phyloP scores from a whole-genome alignment of 2,113 vertebrate species.

The Cynopterus brachyotis region DNA sequence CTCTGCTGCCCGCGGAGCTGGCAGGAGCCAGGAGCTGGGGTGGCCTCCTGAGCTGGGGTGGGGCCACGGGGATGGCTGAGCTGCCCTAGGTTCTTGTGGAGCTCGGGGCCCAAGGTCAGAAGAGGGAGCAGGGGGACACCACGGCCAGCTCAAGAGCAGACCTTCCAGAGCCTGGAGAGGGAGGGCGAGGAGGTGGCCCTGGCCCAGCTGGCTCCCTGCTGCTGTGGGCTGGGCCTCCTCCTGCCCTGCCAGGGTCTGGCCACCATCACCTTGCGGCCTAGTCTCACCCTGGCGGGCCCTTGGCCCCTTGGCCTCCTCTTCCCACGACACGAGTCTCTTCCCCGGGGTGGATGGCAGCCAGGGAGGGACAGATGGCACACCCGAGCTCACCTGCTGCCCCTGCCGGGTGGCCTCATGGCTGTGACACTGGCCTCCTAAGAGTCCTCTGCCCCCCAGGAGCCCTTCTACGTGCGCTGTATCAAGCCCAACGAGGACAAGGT shows the following conservation, averaged over 20 bases:
- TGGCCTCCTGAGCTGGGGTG: background rate
- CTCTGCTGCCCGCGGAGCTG: background rate
- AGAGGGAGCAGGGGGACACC: accelerated
- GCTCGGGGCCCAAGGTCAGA: background rate
- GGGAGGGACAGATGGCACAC: background rate
- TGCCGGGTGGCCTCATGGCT: accelerated
- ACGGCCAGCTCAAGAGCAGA: background rate
- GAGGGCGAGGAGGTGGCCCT: background rate
- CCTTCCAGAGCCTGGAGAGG: background rate
- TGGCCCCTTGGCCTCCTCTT: background rate
- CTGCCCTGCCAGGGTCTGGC: background rate
- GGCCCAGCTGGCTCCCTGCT: too few species aligned
- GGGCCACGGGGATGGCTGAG: background rate
- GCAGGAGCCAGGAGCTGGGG: background rate
- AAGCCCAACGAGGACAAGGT: conserved; percentile 95
- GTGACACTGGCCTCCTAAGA: background rate
- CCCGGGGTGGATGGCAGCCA: accelerated
- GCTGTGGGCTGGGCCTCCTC: background rate
- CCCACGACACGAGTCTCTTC: background rate
- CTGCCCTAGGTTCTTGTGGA: background rate
- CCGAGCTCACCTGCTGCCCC: background rate
- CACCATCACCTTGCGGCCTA: accelerated
- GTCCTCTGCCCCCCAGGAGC: conserved; percentile 85
- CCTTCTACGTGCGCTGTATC: conserved; percentile 95
- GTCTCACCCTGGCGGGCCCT: background rate